These are phyloP conservation scores for Phlogophora meticulosa DNA, from an alignment of 2,888 invertebrate species.

Conservation along the genomic window DNA sequence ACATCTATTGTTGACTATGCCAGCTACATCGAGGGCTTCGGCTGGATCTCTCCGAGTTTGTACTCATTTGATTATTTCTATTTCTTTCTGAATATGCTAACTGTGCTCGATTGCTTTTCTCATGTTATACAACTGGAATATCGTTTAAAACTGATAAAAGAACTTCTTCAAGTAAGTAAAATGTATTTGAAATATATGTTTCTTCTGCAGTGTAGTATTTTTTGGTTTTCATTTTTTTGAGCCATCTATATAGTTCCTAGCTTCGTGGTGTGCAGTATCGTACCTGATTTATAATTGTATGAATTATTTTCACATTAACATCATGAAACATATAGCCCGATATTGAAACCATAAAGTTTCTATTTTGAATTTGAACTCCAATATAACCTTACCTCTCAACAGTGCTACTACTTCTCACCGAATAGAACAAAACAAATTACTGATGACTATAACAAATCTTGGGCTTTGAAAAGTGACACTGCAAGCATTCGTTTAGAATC, in stretches of 20 bases:
- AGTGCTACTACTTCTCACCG: constrained; percentile 36
- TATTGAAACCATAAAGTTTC: no score
- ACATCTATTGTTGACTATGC: constrained; percentile 46
- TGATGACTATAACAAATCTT: constrained; percentile 29
- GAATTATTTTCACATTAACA: no score
- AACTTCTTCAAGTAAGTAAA: constrained; percentile 48
- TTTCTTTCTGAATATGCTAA: constrained; percentile 59
- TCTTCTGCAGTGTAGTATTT: no score
- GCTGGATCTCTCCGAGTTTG: constrained; percentile 27
- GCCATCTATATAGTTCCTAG: no score
- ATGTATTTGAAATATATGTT: no score
- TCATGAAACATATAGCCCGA: no score
- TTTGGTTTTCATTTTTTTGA: no score
- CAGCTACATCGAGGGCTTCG: constrained; percentile 35
- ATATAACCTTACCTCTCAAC: constrained; percentile 2
- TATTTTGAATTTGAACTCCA: no score
- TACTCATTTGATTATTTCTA: constrained; percentile 62
- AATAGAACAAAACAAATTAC: background rate
- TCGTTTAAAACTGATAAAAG: constrained; percentile 51
- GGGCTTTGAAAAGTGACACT: constrained; percentile 6
- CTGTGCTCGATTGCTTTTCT: constrained; percentile 52
- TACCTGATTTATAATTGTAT: no score
- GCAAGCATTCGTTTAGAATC: constrained; percentile 18
- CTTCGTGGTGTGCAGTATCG: no score
- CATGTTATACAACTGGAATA: constrained; percentile 65